Evolutionary conservation across 2,113 vertebrate genomes (phyloP).

Genomic region (Chroicocephalus ridibundus): DNA sequence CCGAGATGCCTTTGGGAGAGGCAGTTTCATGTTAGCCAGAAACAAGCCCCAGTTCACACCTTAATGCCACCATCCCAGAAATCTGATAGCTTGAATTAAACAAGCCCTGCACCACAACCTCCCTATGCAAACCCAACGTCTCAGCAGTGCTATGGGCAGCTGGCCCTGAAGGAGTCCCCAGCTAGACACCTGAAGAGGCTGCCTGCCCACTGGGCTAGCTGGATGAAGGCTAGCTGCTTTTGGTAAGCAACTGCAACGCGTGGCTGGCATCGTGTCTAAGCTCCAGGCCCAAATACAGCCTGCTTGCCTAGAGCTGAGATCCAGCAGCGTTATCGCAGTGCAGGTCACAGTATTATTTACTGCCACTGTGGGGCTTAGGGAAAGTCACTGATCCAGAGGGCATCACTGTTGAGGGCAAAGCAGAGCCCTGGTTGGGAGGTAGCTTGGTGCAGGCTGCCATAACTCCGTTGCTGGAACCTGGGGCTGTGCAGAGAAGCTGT

Average conservation of each 20-base stretch:
- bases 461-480: not conserved
- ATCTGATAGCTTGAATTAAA: not conserved
- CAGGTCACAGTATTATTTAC: not conserved
- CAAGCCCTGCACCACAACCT: not conserved
- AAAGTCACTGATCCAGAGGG: not conserved
- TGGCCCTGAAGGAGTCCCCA: not conserved
- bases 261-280: not conserved
- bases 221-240: not conserved
- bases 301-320: not conserved
- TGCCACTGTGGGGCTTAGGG: not conserved
- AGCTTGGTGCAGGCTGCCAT: not conserved
- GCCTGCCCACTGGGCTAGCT: not conserved
- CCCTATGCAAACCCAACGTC: not conserved
- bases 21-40: not conserved
- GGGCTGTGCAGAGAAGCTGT: not conserved
- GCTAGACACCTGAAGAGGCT: not conserved
- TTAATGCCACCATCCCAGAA: not conserved
- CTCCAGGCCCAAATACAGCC: not conserved
- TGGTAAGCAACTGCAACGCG: not conserved
- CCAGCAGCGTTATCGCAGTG: accelerated
- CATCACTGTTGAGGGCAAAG: not conserved
- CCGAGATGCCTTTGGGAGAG: not conserved
- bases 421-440: not conserved
- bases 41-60: not conserved
- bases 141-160: not conserved